Evolutionary conservation across 1,140 invertebrate species (phyloP), one percentile per base, ranked within the genome.

Genomic region (Centruroides vittatus): DNA sequence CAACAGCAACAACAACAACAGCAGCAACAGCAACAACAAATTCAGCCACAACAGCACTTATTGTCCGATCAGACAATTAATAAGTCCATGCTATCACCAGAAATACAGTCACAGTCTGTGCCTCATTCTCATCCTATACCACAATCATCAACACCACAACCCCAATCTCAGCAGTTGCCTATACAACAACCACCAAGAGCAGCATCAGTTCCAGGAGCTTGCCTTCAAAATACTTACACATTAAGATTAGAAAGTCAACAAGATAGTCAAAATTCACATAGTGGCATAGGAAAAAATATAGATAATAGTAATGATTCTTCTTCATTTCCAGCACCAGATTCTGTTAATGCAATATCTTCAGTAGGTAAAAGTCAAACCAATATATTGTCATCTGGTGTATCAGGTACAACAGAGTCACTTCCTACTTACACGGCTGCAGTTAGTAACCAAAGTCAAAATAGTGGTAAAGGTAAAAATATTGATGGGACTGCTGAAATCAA

Each of bases 1-100:
- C 60, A 66, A 52, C 66, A 64, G 55, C 63, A 68, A 46, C 62
- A 69, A 47, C 67, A 68, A 54, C 70, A 65, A 52, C 68, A 61
- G 35, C 59, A 61, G 35, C 58, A 61, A 47, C 69, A 67, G 52
- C 60, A 61, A 23, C 65, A 66, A 48, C 65, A 63, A 56, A 65
- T 62, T 53, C 66, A 41, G 41, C 41, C 41, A 6, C 41, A 41
- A 41, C 41, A 41, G 41, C 41, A 41, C 8, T 41, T 41, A 41
- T 41, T 41, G 41, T 5, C 5, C 1, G 41, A 41, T 8, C 41
- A 41, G 8, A 41, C 41, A 41, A 41, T 41, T 2, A 41, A 41
- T 8, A 41, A 41, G 8, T 8, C 41, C 41, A 41, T 41, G 41
- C 8, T 41, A 3, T 60, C 56, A 55, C 62, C 55, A 61, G 49